Evolutionary conservation across 2,888 invertebrate species (phyloP).

Genomic region (Pherbina coryleti): DNA sequence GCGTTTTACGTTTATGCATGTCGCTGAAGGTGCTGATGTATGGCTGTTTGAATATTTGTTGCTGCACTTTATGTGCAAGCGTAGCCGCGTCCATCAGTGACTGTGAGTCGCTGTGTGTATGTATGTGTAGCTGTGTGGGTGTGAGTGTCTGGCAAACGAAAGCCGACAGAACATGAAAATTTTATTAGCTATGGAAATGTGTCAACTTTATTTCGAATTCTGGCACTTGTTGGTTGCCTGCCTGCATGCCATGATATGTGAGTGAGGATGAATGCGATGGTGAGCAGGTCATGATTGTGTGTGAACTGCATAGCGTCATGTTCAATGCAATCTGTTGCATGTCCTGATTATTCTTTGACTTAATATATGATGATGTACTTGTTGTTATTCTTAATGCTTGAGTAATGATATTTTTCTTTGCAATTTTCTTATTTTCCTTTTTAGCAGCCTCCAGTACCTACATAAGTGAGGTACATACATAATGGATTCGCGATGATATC

Average conservation of each 20-base stretch:
- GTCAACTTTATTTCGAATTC: constrained; percentile 65
- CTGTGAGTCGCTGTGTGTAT: background rate
- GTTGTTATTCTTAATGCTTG: too few species aligned
- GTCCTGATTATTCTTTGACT: constrained; percentile 48
- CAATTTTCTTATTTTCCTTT: too few species aligned
- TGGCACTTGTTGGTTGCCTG: constrained; percentile 62
- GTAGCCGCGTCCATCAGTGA: background rate
- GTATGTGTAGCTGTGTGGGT: background rate
- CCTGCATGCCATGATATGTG: background rate
- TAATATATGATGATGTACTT: background rate
- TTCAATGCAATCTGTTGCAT: constrained; percentile 56
- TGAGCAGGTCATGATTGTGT: background rate
- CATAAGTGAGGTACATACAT: too few species aligned
- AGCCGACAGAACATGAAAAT: constrained; percentile 53
- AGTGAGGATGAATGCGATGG: background rate
- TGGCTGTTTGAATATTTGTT: background rate
- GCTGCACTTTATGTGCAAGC: background rate
- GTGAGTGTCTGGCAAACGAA: constrained; percentile 5
- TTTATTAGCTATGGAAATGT: constrained; percentile 68
- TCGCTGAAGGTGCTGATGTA: background rate
- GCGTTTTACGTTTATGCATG: constrained; percentile 3
- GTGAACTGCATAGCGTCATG: constrained; percentile 6
- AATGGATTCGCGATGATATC: too few species aligned
- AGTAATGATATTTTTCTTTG: background rate
- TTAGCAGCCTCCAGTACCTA: too few species aligned